Base-by-base conservation (phyloP, 2,113 vertebrate genomes). In the Sigmodon hispidus region DNA sequence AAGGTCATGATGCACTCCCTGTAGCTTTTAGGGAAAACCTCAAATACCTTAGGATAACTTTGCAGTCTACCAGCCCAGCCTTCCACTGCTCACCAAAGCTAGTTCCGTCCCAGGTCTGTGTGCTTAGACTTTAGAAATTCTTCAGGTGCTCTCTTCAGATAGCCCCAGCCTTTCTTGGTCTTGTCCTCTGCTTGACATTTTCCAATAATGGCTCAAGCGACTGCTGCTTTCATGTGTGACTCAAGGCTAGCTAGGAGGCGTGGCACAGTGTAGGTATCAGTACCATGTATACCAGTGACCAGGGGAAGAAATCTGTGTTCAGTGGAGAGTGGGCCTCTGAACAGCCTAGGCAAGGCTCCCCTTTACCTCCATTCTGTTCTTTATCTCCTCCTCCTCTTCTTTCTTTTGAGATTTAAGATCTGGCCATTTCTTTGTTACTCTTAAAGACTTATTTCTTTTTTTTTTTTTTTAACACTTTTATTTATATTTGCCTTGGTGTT, bases 71-170 rank as follows among this genome's bases (percentile, higher is more conserved):
- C 1, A 21, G 34, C 52, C 22, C 43, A 61, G 59, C 24, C 15
- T 26, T 26, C 13, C 0, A 1, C 17, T 11, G 52, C 40, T 65
- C 22, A 4, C 31, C 22, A 3, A 1, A 29, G 31, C 52, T 17
- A 0, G 7, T 57, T 77, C 19, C 55, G 45, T 85, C 6, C 15
- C 15, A 69, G 31, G 16, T 15, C n/a, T 67, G 70, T 12, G 43
- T 57, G 16, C 24, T 0, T 0, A 0, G 26, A 40, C 21, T 63
- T 52, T 40, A 17, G 11, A 22, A 24, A 13, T 1, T 36, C 84
- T 52, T 61, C 4, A 63, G 57, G 7, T 17, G 52, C 22, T 24
- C 57, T 31, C 93, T 72, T 11, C 7, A 1, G 59, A 15, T 59
- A 22, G 45, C 24, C 21, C 21, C 70, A 36, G 26, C 34, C 21